phyloP scores from a whole-genome alignment of 2,113 vertebrate genomes.

The Crotalus horridus region DNA sequence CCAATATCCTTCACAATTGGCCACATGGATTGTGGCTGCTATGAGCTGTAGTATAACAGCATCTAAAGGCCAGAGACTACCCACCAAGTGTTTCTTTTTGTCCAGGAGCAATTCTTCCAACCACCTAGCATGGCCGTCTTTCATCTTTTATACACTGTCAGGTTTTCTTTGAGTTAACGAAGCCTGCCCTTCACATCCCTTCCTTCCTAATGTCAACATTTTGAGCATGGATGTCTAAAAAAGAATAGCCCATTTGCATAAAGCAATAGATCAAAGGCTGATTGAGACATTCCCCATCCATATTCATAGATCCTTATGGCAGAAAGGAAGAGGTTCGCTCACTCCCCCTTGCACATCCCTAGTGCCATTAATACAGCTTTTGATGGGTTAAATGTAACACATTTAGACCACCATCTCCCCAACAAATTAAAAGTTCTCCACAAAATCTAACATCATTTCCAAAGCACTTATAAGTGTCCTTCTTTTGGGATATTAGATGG shows the following conservation, averaged over 20 bases:
- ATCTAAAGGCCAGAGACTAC: neutral
- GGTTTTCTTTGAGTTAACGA: neutral
- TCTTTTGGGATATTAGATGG: neutral
- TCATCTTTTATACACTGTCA: neutral
- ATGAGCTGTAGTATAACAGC: neutral
- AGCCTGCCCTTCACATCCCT: neutral
- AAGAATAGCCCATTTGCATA: neutral
- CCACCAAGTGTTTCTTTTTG: neutral
- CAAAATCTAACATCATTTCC: neutral
- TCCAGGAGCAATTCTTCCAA: neutral
- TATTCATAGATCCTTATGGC: neutral
- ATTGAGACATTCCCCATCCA: neutral
- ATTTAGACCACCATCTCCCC: neutral
- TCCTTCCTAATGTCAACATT: neutral
- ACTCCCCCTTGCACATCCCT: neutral
- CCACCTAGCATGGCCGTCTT: neutral
- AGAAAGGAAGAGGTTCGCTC: neutral
- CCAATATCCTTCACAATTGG: neutral
- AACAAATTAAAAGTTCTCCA: neutral
- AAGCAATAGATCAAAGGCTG: neutral
- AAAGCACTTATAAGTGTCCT: neutral
- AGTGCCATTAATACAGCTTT: neutral
- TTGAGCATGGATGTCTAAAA: neutral
- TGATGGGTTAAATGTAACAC: neutral
- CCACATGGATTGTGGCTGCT: neutral